Evolutionary conservation across 2,888 invertebrate species (phyloP), one percentile per base, ranked within the genome.

Genomic region (Drosophila prolongata): DNA sequence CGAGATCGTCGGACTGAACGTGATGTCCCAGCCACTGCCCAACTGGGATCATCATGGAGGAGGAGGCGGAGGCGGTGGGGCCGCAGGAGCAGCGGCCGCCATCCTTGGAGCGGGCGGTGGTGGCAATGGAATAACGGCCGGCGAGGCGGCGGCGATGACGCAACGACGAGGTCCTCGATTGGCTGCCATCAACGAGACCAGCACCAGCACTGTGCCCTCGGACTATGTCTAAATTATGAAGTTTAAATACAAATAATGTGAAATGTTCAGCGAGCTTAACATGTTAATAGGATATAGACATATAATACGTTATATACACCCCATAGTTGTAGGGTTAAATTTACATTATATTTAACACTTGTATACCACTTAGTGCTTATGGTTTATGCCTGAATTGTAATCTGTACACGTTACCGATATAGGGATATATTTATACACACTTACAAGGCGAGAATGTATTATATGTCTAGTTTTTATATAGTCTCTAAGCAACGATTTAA

Each of bases 141-240:
- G 62, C 8, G 77, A 83, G 30, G 78, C 80, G 11, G 75, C 54
- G 19, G 87, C 78, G 79, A 90, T 77, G 78, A 77, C 91, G 44
- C 87, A 92, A 60, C 89, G 93, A 46, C 91, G 93, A 76, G 91
- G 92, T 81, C 90, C 91, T 72, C 90, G 92, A 70, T 89, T 94
- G 79, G 93, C 94, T 44, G 94, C 94, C 58, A 94, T 94, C 76
- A 94, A 93, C 89, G 94, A 94, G 91, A 93, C 93, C 76, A 92
- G 93, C 76, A 93, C 92, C 79, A 93, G 92, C 82, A 94, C 94
- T 75, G 92, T 92, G 81, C 94, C 94, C 79, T 94, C 94, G 46
- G 94, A 94, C 89, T 94, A 94, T 90, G 94, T 94, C 84, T 92
- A 56, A 62, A 35, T 14, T 35, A 42, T 14, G 42, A 40, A 19